Evolutionary conservation across 2,888 invertebrate species (phyloP).

Genomic region (Cinara cedri): DNA sequence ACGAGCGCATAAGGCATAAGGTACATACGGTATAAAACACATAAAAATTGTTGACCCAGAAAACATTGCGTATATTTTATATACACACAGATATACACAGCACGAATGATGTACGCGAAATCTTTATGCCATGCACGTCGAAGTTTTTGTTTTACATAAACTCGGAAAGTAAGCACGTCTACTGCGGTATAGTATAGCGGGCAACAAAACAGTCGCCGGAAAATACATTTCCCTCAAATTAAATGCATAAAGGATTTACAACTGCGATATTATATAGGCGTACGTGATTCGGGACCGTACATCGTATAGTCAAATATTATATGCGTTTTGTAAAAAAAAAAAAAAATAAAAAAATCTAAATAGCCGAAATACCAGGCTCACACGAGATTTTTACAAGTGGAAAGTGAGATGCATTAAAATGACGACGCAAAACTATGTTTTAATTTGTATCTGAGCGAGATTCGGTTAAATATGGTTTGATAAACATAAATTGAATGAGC

Average conservation of each 20-base stretch:
- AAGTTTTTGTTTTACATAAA: conserved; percentile 44
- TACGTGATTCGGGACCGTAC: conserved; percentile 8
- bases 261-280: not conserved
- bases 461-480: too few relatives aligned
- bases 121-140: conserved; percentile 41
- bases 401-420: too few relatives aligned
- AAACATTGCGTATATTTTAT: not conserved
- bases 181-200: too few relatives aligned
- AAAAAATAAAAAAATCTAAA: too few relatives aligned
- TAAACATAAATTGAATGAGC: too few relatives aligned
- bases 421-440: too few relatives aligned
- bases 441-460: too few relatives aligned
- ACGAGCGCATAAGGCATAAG: not conserved
- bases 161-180: conserved; percentile 33
- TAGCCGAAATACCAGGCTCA: too few relatives aligned
- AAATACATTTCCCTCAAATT: conserved; percentile 31
- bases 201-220: not conserved
- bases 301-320: not conserved
- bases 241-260: conserved; percentile 43
- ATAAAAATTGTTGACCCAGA: conserved; percentile 36
- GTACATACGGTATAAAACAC: not conserved
- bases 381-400: too few relatives aligned
- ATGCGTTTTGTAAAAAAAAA: not conserved
- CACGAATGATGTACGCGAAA: not conserved
- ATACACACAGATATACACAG: not conserved